Conservation (phyloP, 2,888 invertebrate species). For the Nemurella pictetii region DNA sequence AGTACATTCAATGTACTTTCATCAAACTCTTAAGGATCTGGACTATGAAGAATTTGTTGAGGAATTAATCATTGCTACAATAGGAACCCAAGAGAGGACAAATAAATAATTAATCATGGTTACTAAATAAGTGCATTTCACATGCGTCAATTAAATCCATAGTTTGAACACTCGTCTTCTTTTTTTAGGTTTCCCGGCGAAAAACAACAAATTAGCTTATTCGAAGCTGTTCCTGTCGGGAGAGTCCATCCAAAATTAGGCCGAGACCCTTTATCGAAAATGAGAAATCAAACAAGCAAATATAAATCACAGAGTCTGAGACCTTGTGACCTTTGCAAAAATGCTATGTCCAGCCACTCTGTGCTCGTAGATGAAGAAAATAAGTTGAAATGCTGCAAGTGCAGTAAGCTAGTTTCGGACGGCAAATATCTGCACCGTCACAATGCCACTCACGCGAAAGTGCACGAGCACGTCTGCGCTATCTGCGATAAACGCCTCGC, state of each 20-base stretch:
- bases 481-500: constrained; percentile 32
- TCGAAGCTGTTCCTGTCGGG: not conserved
- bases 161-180: not conserved
- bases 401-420: not conserved
- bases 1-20: too few species aligned
- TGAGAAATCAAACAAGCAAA: too few species aligned
- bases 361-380: not conserved
- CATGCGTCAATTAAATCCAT: too few species aligned
- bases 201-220: not conserved
- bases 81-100: too few species aligned
- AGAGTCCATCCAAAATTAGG: not conserved
- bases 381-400: not conserved
- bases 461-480: not conserved
- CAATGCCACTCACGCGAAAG: not conserved
- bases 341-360: too few species aligned
- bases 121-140: too few species aligned
- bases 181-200: not conserved
- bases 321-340: too few species aligned
- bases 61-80: too few species aligned
- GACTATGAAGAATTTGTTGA: too few species aligned
- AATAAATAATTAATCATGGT: too few species aligned
- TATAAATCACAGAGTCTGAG: too few species aligned
- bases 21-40: too few species aligned
- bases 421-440: not conserved
- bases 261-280: not conserved